Conservation (phyloP, 2,888 invertebrate genomes). For the Lordiphosa andalusiaca region DNA sequence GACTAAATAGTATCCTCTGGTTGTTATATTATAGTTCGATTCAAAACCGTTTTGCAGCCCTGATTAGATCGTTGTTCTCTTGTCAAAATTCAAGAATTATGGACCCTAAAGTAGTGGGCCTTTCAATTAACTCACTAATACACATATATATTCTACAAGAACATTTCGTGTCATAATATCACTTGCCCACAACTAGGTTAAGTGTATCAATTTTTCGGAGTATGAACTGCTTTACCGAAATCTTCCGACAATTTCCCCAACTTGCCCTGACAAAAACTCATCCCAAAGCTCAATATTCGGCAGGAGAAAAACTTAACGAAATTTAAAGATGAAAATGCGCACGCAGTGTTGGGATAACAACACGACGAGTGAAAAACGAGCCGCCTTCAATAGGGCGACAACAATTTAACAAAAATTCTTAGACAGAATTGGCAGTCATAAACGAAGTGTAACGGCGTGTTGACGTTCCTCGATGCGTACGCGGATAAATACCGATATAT, state of each 20-base stretch:
- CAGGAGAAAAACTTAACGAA: conserved; percentile 36
- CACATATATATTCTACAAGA: too few relatives aligned
- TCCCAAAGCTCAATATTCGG: neutral
- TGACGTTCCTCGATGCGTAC: conserved; percentile 61
- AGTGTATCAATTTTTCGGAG: too few relatives aligned
- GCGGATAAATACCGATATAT: conserved; percentile 14
- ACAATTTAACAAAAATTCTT: conserved; percentile 58
- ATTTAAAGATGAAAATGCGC: conserved; percentile 28
- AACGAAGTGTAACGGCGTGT: conserved; percentile 74
- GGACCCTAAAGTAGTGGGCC: too few relatives aligned
- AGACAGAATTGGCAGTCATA: conserved; percentile 68
- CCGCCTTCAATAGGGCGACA: conserved; percentile 43
- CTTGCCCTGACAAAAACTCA: neutral
- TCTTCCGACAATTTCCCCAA: neutral
- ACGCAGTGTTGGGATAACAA: conserved; percentile 11
- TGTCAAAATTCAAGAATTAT: too few relatives aligned
- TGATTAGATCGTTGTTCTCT: too few relatives aligned
- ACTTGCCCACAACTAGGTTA: too few relatives aligned
- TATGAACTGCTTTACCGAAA: conserved; percentile 7
- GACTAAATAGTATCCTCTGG: too few relatives aligned
- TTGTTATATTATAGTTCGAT: too few relatives aligned
- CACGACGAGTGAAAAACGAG: conserved; percentile 9
- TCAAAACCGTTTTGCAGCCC: too few relatives aligned
- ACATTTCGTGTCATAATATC: too few relatives aligned
- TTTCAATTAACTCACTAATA: too few relatives aligned